Evolutionary conservation across 1,140 invertebrate genomes (phyloP), one percentile per base, ranked within the genome.

Genomic region (Tigriopus japonicus): DNA sequence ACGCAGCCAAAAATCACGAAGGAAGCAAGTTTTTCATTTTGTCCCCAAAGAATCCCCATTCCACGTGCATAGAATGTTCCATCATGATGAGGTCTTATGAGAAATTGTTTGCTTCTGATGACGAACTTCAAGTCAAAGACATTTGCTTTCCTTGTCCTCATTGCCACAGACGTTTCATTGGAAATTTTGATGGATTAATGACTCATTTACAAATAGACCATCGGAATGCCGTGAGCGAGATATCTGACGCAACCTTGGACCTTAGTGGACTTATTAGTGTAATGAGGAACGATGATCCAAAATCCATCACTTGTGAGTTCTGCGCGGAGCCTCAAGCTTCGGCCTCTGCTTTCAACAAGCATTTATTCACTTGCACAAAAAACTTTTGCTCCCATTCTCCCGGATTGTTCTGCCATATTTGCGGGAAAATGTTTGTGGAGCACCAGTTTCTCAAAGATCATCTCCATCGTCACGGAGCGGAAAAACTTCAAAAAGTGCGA

Each of bases 391-490:
- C 15, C 35, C 15, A n/a, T 10, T 58, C 55, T 42, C 17, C 55
- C 2, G 28, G 35, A 3, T 14, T 58, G 13, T 42, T 42, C 35
- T 58, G 55, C 42, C 17, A 41, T 17, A 58, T 42, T 42, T 58
- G 55, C 23, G 55, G 55, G 1, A 58, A 58, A 58, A 58, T 40
- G n/a, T 58, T 58, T n/a, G 23, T 41, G 40, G 28, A 58, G 15
- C 55, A 3, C 3, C 55, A 41, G 15, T 28, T n/a, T 42, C 55
- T 58, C 1, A 40, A 42, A 17, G 23, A 15, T 2, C 55, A 58
- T 23, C 14, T 40, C 13, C 35, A 42, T n/a, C 35, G 17, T 28
- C 55, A 58, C 35, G 21, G 55, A 15, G 41, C 17, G 23, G 40
- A 58, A 17, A 15, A 49, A 12, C n/a, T 49, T 15, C n/a, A 49